These are phyloP conservation scores for Panurus biarmicus DNA, from an alignment of 2,113 vertebrate species.

Conservation along the genomic window DNA sequence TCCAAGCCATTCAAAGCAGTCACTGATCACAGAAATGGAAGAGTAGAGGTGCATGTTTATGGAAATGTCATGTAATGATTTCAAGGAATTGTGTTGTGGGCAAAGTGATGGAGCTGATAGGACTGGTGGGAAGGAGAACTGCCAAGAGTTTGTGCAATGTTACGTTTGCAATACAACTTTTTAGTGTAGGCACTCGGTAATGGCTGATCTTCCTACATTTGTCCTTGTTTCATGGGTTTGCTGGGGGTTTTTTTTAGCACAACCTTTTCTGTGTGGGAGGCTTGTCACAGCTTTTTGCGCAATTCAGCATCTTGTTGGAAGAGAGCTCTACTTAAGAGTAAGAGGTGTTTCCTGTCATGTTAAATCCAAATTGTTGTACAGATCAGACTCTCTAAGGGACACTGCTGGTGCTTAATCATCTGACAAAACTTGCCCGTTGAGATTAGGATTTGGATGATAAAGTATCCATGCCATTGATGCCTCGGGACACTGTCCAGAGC, in stretches of 20 bases:
- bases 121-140: neutral
- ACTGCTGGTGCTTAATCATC: neutral
- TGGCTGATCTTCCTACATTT: neutral
- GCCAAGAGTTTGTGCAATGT: neutral
- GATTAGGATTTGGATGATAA: neutral
- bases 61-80: neutral
- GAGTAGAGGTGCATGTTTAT: neutral
- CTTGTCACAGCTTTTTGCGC: neutral
- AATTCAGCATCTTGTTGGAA: neutral
- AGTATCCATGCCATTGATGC: neutral
- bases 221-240: neutral
- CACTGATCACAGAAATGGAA: neutral
- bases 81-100: neutral
- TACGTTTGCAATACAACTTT: rapidly evolving
- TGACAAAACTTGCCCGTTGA: neutral
- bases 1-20: neutral
- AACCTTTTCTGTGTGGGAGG: neutral
- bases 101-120: neutral
- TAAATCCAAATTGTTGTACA: neutral
- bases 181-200: neutral
- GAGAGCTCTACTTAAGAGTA: neutral
- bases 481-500: neutral
- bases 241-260: neutral
- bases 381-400: neutral
- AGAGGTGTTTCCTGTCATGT: neutral